Evolutionary conservation across 2,797 vertebrate genomes (phyloP).

Genomic region (Acanthurus tractus): DNA sequence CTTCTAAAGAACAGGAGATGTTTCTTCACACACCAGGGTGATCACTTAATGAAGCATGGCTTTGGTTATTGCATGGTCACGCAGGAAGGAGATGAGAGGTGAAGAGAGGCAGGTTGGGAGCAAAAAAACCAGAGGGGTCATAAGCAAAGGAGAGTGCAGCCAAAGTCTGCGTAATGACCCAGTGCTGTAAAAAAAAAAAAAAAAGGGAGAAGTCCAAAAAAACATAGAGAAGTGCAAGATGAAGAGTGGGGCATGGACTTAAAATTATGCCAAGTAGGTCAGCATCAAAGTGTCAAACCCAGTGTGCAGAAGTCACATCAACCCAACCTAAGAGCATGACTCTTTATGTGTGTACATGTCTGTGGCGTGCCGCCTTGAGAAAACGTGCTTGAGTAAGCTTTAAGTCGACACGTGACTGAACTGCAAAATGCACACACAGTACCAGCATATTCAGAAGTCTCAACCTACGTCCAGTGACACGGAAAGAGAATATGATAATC

Average conservation of each 20-base stretch:
- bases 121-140: background rate
- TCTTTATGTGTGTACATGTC: slow-evolving; percentile 23
- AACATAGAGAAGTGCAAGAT: slow-evolving; percentile 9
- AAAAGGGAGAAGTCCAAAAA: background rate
- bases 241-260: slow-evolving; percentile 11
- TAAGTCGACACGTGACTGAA: slow-evolving; percentile 32
- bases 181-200: background rate
- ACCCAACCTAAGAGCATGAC: slow-evolving; percentile 8
- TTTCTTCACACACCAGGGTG: slow-evolving; percentile 56
- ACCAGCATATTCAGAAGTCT: slow-evolving; percentile 46
- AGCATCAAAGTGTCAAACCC: slow-evolving; percentile 20
- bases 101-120: slow-evolving; percentile 12
- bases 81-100: slow-evolving; percentile 34
- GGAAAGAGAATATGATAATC: slow-evolving; percentile 55
- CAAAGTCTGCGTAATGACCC: slow-evolving; percentile 15
- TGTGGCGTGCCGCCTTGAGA: slow-evolving; percentile 40
- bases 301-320: slow-evolving; percentile 10
- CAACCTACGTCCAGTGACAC: slow-evolving; percentile 47
- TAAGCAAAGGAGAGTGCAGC: slow-evolving; percentile 14
- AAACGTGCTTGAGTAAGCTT: slow-evolving; percentile 39
- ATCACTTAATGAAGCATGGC: slow-evolving; percentile 70
- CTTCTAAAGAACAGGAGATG: slow-evolving; percentile 47
- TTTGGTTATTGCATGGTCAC: slow-evolving; percentile 61
- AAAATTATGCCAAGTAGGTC: slow-evolving; percentile 32
- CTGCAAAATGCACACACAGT: slow-evolving; percentile 42